Evolutionary conservation across 2,888 invertebrate genomes (phyloP).

Genomic region (Platynereis dumerilii): DNA sequence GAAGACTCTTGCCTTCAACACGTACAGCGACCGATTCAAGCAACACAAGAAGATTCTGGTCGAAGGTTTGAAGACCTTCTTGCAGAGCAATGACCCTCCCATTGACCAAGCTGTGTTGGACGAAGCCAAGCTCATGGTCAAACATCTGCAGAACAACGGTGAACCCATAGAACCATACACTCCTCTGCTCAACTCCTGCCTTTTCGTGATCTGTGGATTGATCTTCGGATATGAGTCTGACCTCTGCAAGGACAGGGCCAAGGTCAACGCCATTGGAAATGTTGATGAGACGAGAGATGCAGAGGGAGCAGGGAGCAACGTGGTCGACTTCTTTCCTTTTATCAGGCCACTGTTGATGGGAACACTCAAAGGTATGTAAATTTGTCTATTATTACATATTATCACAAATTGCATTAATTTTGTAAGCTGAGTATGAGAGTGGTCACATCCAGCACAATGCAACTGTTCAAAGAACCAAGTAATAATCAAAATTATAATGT

Average conservation of each 20-base stretch:
- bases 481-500: no score
- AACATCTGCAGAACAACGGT: neutral
- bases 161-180: neutral
- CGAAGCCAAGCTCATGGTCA: neutral
- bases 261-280: no score
- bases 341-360: neutral
- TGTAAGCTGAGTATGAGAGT: no score
- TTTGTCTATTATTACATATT: no score
- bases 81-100: neutral
- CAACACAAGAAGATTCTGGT: no score
- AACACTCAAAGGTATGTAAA: neutral
- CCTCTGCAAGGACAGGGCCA: neutral
- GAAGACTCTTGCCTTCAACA: neutral
- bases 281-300: no score
- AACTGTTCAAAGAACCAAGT: no score
- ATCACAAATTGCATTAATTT: no score
- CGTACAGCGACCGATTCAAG: neutral
- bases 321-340: no score
- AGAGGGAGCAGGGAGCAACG: no score
- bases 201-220: neutral
- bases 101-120: neutral
- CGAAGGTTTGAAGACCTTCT: neutral
- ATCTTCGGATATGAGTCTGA: no score
- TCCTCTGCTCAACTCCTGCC: neutral
- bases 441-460: no score